Conservation (phyloP, 2,888 invertebrate species). For the Agrotis segetum region DNA sequence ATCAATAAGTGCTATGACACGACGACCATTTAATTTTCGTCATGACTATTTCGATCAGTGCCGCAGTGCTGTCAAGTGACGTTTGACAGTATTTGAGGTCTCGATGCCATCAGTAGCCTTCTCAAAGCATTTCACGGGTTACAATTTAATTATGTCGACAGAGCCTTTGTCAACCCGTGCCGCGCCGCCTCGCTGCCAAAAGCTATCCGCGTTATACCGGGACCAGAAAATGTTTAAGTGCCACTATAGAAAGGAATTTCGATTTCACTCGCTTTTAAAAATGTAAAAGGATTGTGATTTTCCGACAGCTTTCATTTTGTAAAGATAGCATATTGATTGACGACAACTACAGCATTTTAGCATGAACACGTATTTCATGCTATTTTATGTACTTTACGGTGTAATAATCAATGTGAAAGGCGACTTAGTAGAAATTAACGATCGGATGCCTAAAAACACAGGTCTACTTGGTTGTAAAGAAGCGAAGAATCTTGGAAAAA, state of each 20-base stretch:
- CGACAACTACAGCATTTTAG: too few species aligned
- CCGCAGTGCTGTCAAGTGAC: too few species aligned
- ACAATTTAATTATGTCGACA: conserved; percentile 18
- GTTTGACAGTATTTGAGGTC: not conserved
- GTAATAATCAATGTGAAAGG: too few species aligned
- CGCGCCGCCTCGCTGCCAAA: not conserved
- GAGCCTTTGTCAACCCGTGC: conserved; percentile 12
- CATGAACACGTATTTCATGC: too few species aligned
- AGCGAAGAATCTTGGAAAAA: too few species aligned
- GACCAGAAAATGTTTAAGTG: not conserved
- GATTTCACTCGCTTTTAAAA: not conserved
- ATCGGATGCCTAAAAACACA: too few species aligned
- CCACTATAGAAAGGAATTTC: not conserved
- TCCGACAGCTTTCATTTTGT: not conserved
- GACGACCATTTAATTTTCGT: too few species aligned
- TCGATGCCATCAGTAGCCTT: not conserved
- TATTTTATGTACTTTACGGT: too few species aligned
- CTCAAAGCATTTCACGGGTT: conserved; percentile 3
- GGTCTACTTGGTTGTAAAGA: too few species aligned
- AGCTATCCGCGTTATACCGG: not conserved
- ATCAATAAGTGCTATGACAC: not conserved
- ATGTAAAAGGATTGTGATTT: not conserved
- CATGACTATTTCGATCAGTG: too few species aligned
- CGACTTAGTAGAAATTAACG: too few species aligned
- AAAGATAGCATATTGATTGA: not conserved